phyloP scores from a whole-genome alignment of 2,113 vertebrate species.

The Ceyx melanurus region DNA sequence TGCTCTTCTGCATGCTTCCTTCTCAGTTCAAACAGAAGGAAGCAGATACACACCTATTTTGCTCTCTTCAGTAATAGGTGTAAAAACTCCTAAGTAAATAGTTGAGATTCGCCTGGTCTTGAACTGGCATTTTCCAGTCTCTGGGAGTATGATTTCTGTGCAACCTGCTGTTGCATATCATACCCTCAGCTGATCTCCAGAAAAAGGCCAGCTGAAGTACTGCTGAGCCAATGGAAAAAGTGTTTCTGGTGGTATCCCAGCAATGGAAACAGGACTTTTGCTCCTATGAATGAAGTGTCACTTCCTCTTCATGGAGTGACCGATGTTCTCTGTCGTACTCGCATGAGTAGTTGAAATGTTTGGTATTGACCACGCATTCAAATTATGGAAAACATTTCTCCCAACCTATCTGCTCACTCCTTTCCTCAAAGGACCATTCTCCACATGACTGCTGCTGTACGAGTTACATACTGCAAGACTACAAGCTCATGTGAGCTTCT shows the following conservation, averaged over 20 bases:
- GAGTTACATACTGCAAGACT: accelerated
- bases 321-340: neutral
- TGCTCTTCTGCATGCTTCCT: neutral
- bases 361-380: neutral
- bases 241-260: neutral
- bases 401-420: neutral
- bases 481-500: neutral
- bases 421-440: neutral
- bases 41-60: neutral
- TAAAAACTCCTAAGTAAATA: neutral
- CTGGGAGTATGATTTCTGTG: neutral
- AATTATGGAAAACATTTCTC: neutral
- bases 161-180: accelerated
- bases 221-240: slow-evolving; percentile 3
- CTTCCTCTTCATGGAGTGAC: neutral
- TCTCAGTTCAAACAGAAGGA: neutral
- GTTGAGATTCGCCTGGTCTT: neutral
- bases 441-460: neutral
- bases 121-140: neutral
- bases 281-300: neutral
- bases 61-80: neutral
- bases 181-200: neutral
- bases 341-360: neutral
- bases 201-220: neutral
- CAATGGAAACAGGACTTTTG: neutral